Base-by-base conservation (phyloP, 2,888 invertebrate species). In the Xylocampa areola region DNA sequence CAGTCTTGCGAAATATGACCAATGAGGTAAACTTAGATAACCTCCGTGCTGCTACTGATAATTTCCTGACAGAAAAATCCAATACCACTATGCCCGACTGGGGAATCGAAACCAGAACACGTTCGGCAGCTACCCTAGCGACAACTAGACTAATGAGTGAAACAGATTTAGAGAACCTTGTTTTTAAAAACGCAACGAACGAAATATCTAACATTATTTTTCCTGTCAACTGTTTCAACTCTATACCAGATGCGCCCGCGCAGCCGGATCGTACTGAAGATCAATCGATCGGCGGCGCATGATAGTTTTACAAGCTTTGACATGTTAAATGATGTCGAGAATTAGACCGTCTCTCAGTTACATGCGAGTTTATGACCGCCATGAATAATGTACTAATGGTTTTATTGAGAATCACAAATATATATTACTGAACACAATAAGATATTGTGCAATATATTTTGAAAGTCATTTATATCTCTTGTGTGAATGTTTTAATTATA, bases 271-370 rank as follows among this genome's bases (percentile, higher is more conserved):
- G 40, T 36, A 16, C 21, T 39, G 33, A 39, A 72, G 58, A 72
- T 62, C 36, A 59, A 72, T 68, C 50, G 61, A 40, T 57, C 37
- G 52, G 39, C 51, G 55, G 35, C 47, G 37, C 27, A 32, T 48
- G 60, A 72, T 67, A 44, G 60, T 53, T 73, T 64, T 65, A 73
- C 63, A 69, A 69, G 52, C 55, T 57, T 65, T 52, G 77, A 76
- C 73, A 73, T 49, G 63, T 64, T 76, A 58, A 73, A 73, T 61
- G 66, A 63, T 53, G 54, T 33, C 40, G 51, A 51, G 40, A 57
- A 73, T 73, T 69, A 66, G 63, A 57, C 6, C 51, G 52, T 65
- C 45, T 33, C 25, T 35, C 16, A 36, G 37, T 36, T 23, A 21
- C 52, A 17, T 17, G 40, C 30, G 40, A 37, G 11, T 17, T 10